Base-by-base conservation (phyloP, 2,113 vertebrate species). In the Orthonyx spaldingii region DNA sequence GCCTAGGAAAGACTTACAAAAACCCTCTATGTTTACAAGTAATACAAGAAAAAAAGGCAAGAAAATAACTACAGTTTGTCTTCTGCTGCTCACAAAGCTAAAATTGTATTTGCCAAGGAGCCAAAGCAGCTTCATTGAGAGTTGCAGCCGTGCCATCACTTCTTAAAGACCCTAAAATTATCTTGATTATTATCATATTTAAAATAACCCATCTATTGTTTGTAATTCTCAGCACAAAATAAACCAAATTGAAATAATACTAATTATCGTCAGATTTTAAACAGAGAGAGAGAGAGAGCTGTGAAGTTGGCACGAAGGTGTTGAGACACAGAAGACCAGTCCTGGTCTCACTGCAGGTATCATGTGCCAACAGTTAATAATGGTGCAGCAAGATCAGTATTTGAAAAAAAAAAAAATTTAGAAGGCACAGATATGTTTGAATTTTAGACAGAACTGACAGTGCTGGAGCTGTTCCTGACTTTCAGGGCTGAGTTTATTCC, bases 161-260 rank as follows among this genome's bases (percentile, higher is more conserved):
- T 64, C 41, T 85, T 56, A 44, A 61, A 70, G 37, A 61, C 50
- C n/a, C 33, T 35, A 11, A 68, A 81, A 46, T 71, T 44, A 64
- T 3, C 52, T 41, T 20, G 16, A 59, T 47, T 53, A 13, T n/a
- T 33, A 16, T 5, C 0, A 0, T 32, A 16, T 79, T 59, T 46
- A 7, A 71, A 69, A 52, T 15, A 39, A 84, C 16, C 6, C 26
- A 59, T 17, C 42, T n/a, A 2, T 16, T 52, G 20, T 35, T 87
- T 42, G 35, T 60, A 39, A 26, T 35, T 44, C 53, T 17, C 46
- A 82, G 24, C 33, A 60, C 21, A n/a, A 79, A 65, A 61, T 11
- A 37, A 46, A 49, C 8, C 35, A 52, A 42, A 55, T 8, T 20
- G 17, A 57, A 49, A 39, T 35, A 28, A 22, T 49, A n/a, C n/a